phyloP scores from a whole-genome alignment of 2,888 invertebrate genomes.

The Tipula vernalis region DNA sequence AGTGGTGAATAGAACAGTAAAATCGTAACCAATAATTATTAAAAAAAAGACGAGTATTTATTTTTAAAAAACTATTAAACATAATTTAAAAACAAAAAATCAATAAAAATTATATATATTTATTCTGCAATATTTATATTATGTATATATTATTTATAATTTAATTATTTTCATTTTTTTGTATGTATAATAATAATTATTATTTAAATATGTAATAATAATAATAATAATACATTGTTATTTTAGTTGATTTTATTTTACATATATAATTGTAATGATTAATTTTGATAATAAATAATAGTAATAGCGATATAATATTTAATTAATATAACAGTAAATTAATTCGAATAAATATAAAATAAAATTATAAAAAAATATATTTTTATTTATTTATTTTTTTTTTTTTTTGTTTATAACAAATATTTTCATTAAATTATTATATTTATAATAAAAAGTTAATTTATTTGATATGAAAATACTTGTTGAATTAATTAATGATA shows the following conservation, averaged over 20 bases:
- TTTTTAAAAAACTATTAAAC: neutral
- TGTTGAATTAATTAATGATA: neutral
- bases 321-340: neutral
- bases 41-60: neutral
- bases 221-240: neutral
- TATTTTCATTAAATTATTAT: neutral
- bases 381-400: neutral
- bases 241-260: neutral
- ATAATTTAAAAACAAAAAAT: neutral
- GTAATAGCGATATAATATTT: neutral
- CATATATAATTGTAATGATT: neutral
- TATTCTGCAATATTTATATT: neutral
- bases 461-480: neutral
- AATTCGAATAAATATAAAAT: neutral
- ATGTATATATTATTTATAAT: neutral
- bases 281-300: neutral
- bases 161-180: neutral
- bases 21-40: neutral
- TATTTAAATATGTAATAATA: neutral
- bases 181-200: neutral
- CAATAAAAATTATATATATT: neutral
- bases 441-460: neutral
- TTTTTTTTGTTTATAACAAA: neutral
- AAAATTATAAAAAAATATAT: slow-evolving; percentile 4
- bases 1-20: neutral